Percentiles rank a stretch among this genome's conserved stretches.
Evolutionary conservation across 2,888 invertebrate genomes (phyloP).

Genomic region (Nomada goodeniana): DNA sequence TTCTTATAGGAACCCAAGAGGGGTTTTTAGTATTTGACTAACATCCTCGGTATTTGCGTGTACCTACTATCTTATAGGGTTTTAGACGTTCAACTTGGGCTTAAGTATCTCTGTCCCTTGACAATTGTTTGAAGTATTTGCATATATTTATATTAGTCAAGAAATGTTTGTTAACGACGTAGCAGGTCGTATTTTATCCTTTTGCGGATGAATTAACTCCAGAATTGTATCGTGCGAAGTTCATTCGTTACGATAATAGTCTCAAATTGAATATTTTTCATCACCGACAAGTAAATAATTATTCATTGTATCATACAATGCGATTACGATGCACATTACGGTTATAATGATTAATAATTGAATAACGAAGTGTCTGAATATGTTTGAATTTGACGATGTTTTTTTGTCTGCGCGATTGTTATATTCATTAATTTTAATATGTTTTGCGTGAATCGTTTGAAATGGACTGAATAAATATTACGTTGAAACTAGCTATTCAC

Average conservation of each 20-base stretch:
- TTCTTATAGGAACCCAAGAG: background rate
- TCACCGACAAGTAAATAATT: slow-evolving; percentile 68
- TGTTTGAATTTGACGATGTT: slow-evolving; percentile 33
- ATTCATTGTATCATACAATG: slow-evolving; percentile 79
- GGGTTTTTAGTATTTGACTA: slow-evolving; percentile 9
- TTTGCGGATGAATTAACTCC: slow-evolving; percentile 52
- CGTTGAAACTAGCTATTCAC: slow-evolving; percentile 7
- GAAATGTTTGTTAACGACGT: slow-evolving; percentile 25
- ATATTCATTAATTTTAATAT: slow-evolving; percentile 16
- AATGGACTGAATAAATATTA: slow-evolving; percentile 32
- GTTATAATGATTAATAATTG: slow-evolving; percentile 78
- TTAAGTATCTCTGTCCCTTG: slow-evolving; percentile 4
- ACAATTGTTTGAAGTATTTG: slow-evolving; percentile 27
- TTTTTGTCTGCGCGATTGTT: slow-evolving; percentile 18
- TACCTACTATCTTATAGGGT: slow-evolving; percentile 9
- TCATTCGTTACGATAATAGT: slow-evolving; percentile 48
- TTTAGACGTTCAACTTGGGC: background rate
- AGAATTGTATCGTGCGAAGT: slow-evolving; percentile 26
- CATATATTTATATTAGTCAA: slow-evolving; percentile 28
- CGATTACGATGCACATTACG: slow-evolving; percentile 81
- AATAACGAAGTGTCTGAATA: slow-evolving; percentile 56
- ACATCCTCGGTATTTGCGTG: background rate
- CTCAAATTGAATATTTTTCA: slow-evolving; percentile 57
- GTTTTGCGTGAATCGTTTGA: slow-evolving; percentile 25
- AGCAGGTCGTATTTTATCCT: slow-evolving; percentile 31